Conservation (phyloP, 2,888 invertebrate genomes). For the Aphidius colemani region DNA sequence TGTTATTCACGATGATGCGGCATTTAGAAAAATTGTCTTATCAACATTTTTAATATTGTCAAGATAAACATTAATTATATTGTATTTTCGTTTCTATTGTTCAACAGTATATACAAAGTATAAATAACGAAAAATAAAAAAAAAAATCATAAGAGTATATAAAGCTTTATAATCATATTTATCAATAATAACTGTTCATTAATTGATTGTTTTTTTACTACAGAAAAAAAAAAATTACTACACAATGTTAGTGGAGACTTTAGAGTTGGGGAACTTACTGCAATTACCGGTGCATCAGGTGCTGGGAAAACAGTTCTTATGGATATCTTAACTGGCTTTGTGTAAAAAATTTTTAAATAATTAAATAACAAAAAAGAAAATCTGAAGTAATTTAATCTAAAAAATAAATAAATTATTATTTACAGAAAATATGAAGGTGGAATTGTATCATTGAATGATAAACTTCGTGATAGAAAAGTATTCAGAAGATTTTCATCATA, state of each 20-base stretch:
- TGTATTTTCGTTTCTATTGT: too few relatives aligned
- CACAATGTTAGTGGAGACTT: conserved; percentile 69
- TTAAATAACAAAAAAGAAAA: neutral
- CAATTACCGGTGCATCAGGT: conserved; percentile 88
- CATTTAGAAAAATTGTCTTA: too few relatives aligned
- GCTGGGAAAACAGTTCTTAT: conserved; percentile 87
- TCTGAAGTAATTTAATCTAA: neutral
- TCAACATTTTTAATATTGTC: too few relatives aligned
- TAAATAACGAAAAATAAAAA: too few relatives aligned
- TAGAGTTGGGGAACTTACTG: conserved; percentile 76
- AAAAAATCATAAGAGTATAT: too few relatives aligned
- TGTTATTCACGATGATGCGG: too few relatives aligned
- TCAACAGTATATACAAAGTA: too few relatives aligned
- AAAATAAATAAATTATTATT: too few relatives aligned
- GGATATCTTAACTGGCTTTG: conserved; percentile 88
- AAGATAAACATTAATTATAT: too few relatives aligned
- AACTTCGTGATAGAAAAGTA: conserved; percentile 67
- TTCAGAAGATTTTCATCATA: conserved; percentile 69
- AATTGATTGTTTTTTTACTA: conserved; percentile 40
- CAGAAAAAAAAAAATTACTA: conserved; percentile 59
- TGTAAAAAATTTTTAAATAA: conserved; percentile 66
- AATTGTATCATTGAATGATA: conserved; percentile 74
- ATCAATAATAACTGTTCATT: too few relatives aligned
- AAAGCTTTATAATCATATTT: too few relatives aligned
- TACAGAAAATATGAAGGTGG: conserved; percentile 60